Evolutionary conservation across 2,888 invertebrate species (phyloP).

Genomic region (Microchrysa polita): DNA sequence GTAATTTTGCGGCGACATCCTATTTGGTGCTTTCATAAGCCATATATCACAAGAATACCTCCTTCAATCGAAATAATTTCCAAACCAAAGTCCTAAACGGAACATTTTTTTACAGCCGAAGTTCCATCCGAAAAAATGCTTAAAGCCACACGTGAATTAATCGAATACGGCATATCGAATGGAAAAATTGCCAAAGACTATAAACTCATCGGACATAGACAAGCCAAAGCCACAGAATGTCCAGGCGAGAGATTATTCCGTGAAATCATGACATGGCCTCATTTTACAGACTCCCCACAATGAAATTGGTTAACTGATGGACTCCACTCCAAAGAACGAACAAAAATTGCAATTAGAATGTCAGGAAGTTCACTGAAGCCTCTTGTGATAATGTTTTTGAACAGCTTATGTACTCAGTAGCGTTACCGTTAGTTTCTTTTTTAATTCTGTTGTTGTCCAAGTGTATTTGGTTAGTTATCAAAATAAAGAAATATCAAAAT

Average conservation of each 20-base stretch:
- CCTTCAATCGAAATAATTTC: background rate
- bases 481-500: too few relatives aligned
- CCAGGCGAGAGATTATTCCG: constrained; percentile 71
- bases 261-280: constrained; percentile 72
- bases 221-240: constrained; percentile 71
- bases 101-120: constrained; percentile 63
- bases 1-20: too few relatives aligned
- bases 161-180: constrained; percentile 69
- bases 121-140: constrained; percentile 70
- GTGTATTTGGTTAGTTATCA: too few relatives aligned
- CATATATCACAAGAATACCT: constrained; percentile 29
- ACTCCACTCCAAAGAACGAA: too few relatives aligned
- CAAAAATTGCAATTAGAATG: too few relatives aligned
- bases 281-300: constrained; percentile 56
- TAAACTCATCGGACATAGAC: constrained; percentile 73
- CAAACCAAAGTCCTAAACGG: background rate
- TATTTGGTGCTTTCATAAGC: too few relatives aligned
- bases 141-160: constrained; percentile 69
- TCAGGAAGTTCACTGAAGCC: too few relatives aligned
- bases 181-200: constrained; percentile 70
- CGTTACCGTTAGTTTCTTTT: too few relatives aligned
- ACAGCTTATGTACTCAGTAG: too few relatives aligned
- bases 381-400: too few relatives aligned
- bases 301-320: too few relatives aligned
- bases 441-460: too few relatives aligned